These are phyloP conservation scores for Lycorma delicatula DNA, from an alignment of 1,140 invertebrate genomes.

Conservation along the genomic window DNA sequence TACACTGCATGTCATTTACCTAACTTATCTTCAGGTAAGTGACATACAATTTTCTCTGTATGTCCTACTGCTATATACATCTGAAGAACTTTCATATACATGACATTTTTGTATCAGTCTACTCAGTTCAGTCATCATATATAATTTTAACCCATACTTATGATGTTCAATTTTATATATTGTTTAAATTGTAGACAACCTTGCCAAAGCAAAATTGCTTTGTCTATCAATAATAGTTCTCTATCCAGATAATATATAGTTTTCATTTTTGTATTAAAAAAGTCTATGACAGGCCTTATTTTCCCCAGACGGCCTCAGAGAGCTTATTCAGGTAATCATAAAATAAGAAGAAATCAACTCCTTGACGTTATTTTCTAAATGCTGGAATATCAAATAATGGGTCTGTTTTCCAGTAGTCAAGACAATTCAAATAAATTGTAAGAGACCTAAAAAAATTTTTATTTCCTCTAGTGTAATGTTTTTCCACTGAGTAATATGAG, in stretches of 20 bases:
- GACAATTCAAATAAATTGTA: too few species aligned
- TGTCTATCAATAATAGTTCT: constrained; percentile 20
- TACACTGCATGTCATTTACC: constrained; percentile 12
- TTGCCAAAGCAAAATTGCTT: constrained; percentile 6
- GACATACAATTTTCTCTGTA: constrained; percentile 10
- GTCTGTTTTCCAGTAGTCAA: neutral
- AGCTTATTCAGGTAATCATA: neutral
- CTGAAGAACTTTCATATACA: constrained; percentile 21
- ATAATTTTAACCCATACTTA: constrained; percentile 12
- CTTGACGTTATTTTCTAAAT: constrained; percentile 13
- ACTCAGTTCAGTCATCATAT: constrained; percentile 20
- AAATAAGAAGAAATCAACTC: constrained; percentile 9
- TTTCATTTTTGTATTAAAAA: constrained; percentile 30
- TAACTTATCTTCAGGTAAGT: constrained; percentile 8
- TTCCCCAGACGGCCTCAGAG: constrained; percentile 8
- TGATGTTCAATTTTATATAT: constrained; percentile 7
- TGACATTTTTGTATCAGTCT: constrained; percentile 20
- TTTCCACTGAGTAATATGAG: too few species aligned
- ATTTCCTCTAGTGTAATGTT: too few species aligned
- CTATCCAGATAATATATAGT: constrained; percentile 26
- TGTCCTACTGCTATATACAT: constrained; percentile 17
- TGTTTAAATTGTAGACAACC: neutral
- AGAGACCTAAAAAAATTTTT: too few species aligned
- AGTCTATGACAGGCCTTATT: constrained; percentile 19
- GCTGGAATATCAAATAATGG: neutral